Percentiles rank a stretch among this genome's conserved stretches.
These are phyloP conservation scores for Ricordea florida DNA, from an alignment of 92 coral and sea anemone genomes.

Conservation along the genomic window DNA sequence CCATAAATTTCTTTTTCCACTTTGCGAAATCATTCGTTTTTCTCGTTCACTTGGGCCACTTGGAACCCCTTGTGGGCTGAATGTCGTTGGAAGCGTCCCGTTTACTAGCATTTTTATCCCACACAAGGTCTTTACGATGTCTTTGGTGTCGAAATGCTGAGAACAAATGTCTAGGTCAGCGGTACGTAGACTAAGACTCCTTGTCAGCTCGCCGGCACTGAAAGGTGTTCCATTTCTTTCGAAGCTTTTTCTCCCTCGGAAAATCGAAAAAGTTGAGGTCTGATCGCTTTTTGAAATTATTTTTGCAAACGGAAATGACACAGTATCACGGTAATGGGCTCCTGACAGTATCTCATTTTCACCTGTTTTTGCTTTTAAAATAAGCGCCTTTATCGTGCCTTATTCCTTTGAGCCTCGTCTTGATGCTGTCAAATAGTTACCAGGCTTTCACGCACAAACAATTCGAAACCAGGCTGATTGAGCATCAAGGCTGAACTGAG, in stretches of 20 bases:
- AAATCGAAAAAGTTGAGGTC: neutral
- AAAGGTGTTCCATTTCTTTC: neutral
- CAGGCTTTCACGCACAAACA: neutral
- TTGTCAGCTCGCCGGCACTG: neutral
- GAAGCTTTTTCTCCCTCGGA: neutral
- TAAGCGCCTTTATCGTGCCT: neutral
- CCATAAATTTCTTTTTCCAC: neutral
- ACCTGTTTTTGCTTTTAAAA: too few relatives aligned
- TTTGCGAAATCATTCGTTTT: too few relatives aligned
- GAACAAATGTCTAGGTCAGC: neutral
- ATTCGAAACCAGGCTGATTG: neutral
- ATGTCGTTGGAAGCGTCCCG: neutral
- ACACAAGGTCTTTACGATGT: neutral
- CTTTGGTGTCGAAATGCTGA: neutral
- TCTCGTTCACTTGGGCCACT: too few relatives aligned
- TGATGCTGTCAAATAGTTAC: neutral
- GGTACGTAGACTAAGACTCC: too few relatives aligned
- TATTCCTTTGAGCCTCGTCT: neutral
- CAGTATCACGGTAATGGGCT: neutral
- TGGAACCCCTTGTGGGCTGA: neutral
- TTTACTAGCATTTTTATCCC: neutral
- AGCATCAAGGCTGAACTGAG: too few relatives aligned
- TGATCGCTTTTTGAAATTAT: neutral
- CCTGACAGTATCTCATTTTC: too few relatives aligned
- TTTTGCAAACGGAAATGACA: neutral